A percentile compares a stretch with the other conserved stretches of the same genome.
These are phyloP conservation scores for Pandemis heparana DNA, from an alignment of 2,888 invertebrate species.

Conservation along the genomic window DNA sequence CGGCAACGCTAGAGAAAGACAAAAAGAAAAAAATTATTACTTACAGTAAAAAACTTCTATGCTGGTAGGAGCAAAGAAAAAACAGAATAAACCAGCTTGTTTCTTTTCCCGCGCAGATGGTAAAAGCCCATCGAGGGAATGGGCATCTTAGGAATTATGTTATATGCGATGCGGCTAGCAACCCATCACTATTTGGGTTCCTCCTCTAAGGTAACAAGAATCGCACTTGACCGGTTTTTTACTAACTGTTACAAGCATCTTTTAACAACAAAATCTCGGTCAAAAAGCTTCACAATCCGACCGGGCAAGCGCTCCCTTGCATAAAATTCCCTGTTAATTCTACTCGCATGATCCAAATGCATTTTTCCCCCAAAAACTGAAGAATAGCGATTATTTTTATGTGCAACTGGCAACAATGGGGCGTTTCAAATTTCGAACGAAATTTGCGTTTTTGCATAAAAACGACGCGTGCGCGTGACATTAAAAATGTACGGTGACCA, in stretches of 20 bases:
- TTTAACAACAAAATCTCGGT: neutral
- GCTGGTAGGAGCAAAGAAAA: too few relatives aligned
- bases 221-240: neutral
- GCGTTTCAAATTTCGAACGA: conserved; percentile 84
- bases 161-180: too few relatives aligned
- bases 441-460: conserved; percentile 86
- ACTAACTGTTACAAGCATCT: neutral
- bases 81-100: too few relatives aligned
- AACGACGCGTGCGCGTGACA: conserved; percentile 78
- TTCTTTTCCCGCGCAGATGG: too few relatives aligned
- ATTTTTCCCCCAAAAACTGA: conserved; percentile 75
- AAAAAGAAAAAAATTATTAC: too few relatives aligned
- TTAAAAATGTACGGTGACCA: conserved; percentile 64
- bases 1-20: too few relatives aligned
- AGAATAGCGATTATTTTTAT: conserved; percentile 81
- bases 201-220: too few relatives aligned
- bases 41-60: too few relatives aligned
- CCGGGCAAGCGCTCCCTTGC: conserved; percentile 75
- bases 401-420: conserved; percentile 72
- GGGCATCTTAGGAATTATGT: too few relatives aligned
- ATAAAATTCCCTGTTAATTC: conserved; percentile 81
- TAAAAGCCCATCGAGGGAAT: too few relatives aligned
- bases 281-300: conserved; percentile 49
- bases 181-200: too few relatives aligned
- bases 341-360: conserved; percentile 59